phyloP scores from a whole-genome alignment of 2,797 vertebrate species.

The Gymnoscopelus microlampas region DNA sequence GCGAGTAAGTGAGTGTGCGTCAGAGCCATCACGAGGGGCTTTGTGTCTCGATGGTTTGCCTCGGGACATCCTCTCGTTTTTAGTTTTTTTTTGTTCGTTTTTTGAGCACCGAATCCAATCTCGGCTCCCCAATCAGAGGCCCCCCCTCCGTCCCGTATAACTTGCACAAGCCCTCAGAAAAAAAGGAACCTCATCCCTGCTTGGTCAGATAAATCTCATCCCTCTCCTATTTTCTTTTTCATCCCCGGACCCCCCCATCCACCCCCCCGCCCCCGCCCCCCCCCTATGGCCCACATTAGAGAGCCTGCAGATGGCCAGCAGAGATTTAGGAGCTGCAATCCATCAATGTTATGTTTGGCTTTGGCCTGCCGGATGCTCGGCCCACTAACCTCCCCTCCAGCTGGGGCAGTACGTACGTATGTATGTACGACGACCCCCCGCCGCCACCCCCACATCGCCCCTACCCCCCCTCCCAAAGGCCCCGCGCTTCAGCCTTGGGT shows the following conservation, averaged over 20 bases:
- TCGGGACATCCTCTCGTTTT: conserved; percentile 55
- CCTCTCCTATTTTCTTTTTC: conserved; percentile 73
- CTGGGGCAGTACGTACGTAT: conserved; percentile 36
- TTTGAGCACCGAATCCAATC: conserved; percentile 74
- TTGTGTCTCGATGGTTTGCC: conserved; percentile 68
- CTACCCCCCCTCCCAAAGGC: no score
- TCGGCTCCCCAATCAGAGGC: conserved; percentile 72
- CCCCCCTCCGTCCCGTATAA: conserved; percentile 41
- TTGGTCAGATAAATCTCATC: conserved; percentile 79
- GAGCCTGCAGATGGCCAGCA: conserved; percentile 76
- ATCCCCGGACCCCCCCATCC: conserved; percentile 63
- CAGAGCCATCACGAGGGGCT: conserved; percentile 63
- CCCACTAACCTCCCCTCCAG: conserved; percentile 66
- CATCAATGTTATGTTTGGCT: conserved; percentile 73
- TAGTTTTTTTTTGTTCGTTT: conserved; percentile 43
- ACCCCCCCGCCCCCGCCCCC: conserved; percentile 64
- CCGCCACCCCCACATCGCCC: no score
- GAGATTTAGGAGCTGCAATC: conserved; percentile 80
- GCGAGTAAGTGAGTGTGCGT: conserved; percentile 9
- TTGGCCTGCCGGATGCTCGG: conserved; percentile 60
- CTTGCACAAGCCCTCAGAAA: conserved; percentile 23
- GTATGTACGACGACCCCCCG: no score
- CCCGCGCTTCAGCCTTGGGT: neutral
- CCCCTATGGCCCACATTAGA: conserved; percentile 78
- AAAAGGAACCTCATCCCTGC: conserved; percentile 53